A percentile compares a stretch with the other conserved stretches of the same genome.
Conservation (phyloP, 2,797 vertebrate species). For the Luscinia luscinia region DNA sequence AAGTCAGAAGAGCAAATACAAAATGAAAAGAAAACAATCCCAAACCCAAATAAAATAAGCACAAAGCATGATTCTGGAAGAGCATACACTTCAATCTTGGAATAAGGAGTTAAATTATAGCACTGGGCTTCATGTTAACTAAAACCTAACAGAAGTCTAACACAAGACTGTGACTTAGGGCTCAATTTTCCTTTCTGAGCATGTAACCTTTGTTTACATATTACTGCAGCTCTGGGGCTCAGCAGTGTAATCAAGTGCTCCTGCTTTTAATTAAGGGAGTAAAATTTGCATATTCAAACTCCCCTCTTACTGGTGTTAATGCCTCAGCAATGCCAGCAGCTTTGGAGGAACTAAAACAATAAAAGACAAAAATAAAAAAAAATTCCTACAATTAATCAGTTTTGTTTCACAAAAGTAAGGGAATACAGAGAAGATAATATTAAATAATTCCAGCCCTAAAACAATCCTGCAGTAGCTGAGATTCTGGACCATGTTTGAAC, state of each 20-base stretch:
- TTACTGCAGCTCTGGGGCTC: conserved; percentile 29
- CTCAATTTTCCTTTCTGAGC: conserved; percentile 32
- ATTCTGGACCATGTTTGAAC: neutral
- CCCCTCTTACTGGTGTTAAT: neutral
- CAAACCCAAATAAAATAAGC: neutral
- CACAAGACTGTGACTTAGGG: neutral
- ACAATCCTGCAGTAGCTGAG: neutral
- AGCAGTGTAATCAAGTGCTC: conserved; percentile 42
- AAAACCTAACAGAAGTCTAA: neutral
- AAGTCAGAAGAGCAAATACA: neutral
- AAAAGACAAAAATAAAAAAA: neutral
- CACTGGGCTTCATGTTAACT: neutral
- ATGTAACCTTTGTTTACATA: conserved; percentile 49
- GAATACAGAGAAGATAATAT: neutral
- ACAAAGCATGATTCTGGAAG: neutral
- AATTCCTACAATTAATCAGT: neutral
- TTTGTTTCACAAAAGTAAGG: neutral
- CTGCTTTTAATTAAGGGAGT: conserved; percentile 56
- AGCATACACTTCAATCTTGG: neutral
- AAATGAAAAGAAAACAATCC: neutral
- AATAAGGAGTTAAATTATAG: neutral
- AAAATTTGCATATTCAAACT: conserved; percentile 44
- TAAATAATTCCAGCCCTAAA: neutral
- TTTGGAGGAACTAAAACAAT: neutral
- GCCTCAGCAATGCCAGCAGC: neutral